phyloP scores from a whole-genome alignment of 37 sponge, comb jelly and placozoan species.

The Oscarella lobularis region DNA sequence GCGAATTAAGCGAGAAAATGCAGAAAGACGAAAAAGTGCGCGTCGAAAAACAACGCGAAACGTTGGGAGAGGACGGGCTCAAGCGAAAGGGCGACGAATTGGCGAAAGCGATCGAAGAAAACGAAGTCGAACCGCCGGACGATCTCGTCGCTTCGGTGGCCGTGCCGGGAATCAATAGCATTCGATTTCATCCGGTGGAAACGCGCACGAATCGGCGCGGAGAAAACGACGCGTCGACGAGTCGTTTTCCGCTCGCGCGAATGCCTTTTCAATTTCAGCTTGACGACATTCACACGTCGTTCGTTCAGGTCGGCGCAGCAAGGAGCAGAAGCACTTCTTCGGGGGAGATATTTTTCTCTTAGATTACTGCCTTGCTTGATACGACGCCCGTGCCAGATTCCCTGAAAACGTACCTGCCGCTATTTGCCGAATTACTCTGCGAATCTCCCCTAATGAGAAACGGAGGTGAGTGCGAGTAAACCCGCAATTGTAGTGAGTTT shows the following conservation, averaged over 20 bases:
- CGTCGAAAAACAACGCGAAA: conserved; percentile 22
- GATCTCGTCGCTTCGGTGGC: conserved; percentile 18
- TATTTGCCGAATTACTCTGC: conserved; percentile 50
- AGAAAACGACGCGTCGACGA: neutral
- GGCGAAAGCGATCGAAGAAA: conserved; percentile 36
- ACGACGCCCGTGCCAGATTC: conserved; percentile 24
- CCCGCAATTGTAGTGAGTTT: neutral
- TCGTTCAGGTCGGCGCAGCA: conserved; percentile 62
- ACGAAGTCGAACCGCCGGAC: conserved; percentile 45
- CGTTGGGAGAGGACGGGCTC: conserved; percentile 59
- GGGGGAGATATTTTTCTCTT: neutral
- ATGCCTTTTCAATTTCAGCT: conserved; percentile 59
- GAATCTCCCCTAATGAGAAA: conserved; percentile 65
- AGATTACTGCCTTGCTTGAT: conserved; percentile 56
- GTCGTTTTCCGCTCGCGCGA: conserved; percentile 15
- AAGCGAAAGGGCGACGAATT: conserved; percentile 27
- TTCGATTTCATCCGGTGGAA: conserved; percentile 46
- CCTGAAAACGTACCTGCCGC: conserved; percentile 29
- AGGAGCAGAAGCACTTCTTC: no score
- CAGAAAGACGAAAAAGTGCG: conserved; percentile 53
- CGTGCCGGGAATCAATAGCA: conserved; percentile 40
- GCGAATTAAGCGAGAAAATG: conserved; percentile 39
- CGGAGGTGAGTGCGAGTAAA: conserved; percentile 40
- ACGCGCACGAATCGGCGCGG: conserved; percentile 3
- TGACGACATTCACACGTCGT: conserved; percentile 55